phyloP scores from a whole-genome alignment of 2,797 vertebrate species.

The Cephalopachus bancanus region DNA sequence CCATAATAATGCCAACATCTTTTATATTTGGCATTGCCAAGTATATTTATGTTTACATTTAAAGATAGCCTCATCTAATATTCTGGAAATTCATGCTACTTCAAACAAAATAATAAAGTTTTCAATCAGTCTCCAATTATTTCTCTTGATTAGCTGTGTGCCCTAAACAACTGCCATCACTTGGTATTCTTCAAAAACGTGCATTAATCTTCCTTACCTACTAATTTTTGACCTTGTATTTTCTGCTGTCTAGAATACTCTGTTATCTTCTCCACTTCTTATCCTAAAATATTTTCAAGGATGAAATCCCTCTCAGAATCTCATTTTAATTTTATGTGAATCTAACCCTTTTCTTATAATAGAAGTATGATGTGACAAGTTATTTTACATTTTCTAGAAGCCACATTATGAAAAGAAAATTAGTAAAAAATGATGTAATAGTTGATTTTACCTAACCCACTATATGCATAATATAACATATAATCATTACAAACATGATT shows the following conservation, averaged over 20 bases:
- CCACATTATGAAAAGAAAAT: background rate
- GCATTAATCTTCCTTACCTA: background rate
- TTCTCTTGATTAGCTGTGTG: background rate
- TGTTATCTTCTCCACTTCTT: background rate
- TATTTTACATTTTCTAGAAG: background rate
- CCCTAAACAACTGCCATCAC: background rate
- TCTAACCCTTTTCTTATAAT: background rate
- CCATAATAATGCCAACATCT: background rate
- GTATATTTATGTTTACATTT: slow-evolving; percentile 65
- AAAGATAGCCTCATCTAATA: background rate
- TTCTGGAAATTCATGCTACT: slow-evolving; percentile 11
- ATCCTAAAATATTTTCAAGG: background rate
- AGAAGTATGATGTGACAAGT: background rate
- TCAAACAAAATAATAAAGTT: slow-evolving; percentile 21
- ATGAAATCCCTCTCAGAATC: background rate
- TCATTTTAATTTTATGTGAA: background rate
- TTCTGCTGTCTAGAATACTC: background rate
- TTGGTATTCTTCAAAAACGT: background rate
- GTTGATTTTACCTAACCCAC: background rate
- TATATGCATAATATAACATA: background rate
- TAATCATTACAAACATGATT: background rate
- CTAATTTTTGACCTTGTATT: background rate
- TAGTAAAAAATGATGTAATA: background rate
- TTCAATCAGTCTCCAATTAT: background rate
- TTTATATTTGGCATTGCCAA: slow-evolving; percentile 38